Evolutionary conservation across 2,797 vertebrate genomes (phyloP).

Genomic region (Lycodopsis pacificus): DNA sequence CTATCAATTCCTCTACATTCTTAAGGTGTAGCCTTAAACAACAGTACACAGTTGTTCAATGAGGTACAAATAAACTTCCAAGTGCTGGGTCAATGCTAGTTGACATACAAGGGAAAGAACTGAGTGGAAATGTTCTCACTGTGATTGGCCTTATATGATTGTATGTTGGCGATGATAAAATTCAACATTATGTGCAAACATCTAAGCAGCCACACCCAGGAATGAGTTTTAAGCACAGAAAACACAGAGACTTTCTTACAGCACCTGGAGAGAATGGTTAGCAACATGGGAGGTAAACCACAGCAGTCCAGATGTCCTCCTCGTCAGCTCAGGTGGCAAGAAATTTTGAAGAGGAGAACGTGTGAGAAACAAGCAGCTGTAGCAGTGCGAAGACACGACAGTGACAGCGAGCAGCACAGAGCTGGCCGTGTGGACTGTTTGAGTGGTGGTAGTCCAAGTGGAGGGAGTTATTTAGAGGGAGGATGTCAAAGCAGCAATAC

Average conservation of each 20-base stretch:
- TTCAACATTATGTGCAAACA: slow-evolving; percentile 29
- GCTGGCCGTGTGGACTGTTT: slow-evolving; percentile 1
- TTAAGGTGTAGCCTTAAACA: background rate
- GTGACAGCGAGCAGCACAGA: background rate
- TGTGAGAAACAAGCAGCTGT: background rate
- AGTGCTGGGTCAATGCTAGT: background rate
- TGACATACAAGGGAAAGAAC: background rate
- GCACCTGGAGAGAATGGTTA: slow-evolving; percentile 28
- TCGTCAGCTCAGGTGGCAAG: background rate
- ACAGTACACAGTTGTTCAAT: background rate
- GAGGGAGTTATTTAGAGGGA: slow-evolving; percentile 22
- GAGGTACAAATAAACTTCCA: background rate
- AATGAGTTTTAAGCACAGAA: slow-evolving; percentile 4
- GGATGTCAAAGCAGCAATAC: slow-evolving; percentile 8
- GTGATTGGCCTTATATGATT: slow-evolving; percentile 6
- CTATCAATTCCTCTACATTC: background rate
- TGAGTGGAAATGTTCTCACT: background rate
- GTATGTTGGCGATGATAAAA: slow-evolving; percentile 22
- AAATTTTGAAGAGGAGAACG: background rate
- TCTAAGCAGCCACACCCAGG: background rate
- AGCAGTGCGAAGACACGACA: background rate
- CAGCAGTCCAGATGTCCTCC: slow-evolving; percentile 39
- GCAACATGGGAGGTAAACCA: slow-evolving; percentile 50
- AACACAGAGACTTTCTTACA: slow-evolving; percentile 5
- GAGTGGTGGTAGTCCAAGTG: background rate